Evolutionary conservation across 2,888 invertebrate genomes (phyloP).

Genomic region (Craniophora ligustri): DNA sequence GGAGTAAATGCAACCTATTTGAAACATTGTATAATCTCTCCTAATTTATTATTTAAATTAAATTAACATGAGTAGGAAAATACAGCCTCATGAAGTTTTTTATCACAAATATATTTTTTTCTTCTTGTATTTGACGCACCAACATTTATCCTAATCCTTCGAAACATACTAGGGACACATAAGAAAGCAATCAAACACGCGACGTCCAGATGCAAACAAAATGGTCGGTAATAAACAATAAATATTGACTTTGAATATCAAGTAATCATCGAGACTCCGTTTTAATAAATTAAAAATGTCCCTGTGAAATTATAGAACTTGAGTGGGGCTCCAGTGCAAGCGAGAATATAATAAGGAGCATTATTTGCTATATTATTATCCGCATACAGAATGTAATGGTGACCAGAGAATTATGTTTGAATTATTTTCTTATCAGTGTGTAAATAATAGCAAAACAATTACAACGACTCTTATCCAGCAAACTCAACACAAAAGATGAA

Average conservation of each 20-base stretch:
- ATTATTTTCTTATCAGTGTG: too few species aligned
- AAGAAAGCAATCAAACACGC: conserved; percentile 33
- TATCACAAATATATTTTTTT: too few species aligned
- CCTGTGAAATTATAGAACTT: conserved; percentile 65
- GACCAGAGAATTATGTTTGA: too few species aligned
- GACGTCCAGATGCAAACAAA: conserved; percentile 54
- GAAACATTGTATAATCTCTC: too few species aligned
- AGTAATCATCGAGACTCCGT: conserved; percentile 72
- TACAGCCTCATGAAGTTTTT: too few species aligned
- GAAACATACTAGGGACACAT: conserved; percentile 1
- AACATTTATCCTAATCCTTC: conserved; percentile 9
- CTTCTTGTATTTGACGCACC: background rate
- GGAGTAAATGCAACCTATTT: too few species aligned
- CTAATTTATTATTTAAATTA: too few species aligned
- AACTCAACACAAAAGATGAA: too few species aligned
- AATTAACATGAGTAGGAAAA: too few species aligned
- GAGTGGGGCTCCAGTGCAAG: conserved; percentile 53
- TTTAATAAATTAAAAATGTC: conserved; percentile 84
- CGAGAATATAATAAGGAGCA: conserved; percentile 1
- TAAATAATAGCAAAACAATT: too few species aligned
- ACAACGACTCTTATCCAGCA: too few species aligned
- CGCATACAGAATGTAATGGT: too few species aligned
- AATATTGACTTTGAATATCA: conserved; percentile 78
- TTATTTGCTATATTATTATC: background rate
- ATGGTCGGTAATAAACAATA: conserved; percentile 75